phyloP scores from a whole-genome alignment of 2,797 vertebrate species.

The Falco naumanni region DNA sequence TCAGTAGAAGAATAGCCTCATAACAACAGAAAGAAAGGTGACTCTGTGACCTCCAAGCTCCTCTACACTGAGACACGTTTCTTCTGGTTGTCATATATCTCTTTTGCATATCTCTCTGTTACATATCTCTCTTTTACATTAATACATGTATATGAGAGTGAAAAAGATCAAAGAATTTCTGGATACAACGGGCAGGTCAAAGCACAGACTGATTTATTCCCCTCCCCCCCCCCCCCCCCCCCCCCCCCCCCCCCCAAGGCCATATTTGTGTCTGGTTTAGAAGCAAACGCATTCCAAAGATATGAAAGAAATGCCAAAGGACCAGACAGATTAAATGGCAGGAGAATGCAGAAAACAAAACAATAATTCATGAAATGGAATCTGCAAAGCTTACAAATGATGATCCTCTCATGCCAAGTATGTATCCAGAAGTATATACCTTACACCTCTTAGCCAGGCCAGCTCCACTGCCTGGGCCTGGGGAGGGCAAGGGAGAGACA shows the following conservation, averaged over 20 bases:
- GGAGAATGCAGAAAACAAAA: neutral
- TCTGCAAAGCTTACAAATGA: neutral
- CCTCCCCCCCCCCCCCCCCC: too few relatives aligned
- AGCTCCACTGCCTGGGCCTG: neutral
- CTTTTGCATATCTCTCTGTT: neutral
- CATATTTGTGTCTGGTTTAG: neutral
- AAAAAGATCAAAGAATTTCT: neutral
- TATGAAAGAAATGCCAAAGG: conserved; percentile 24
- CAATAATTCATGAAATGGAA: neutral
- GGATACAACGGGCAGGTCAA: neutral
- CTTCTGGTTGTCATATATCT: neutral
- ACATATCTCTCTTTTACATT: neutral
- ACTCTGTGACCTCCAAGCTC: neutral
- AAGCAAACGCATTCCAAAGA: conserved; percentile 12
- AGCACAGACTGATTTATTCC: neutral
- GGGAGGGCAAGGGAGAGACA: neutral
- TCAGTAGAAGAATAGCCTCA: neutral
- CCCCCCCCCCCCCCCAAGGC: neutral
- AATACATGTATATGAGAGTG: neutral
- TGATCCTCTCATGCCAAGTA: neutral
- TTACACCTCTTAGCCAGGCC: neutral
- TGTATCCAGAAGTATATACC: neutral
- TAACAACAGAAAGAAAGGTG: neutral
- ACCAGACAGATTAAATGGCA: neutral
- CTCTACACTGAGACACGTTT: neutral